Percentiles rank a stretch among this genome's conserved stretches.
phyloP scores from a whole-genome alignment of 1,140 invertebrate genomes.

The Heliconius hermathena region DNA sequence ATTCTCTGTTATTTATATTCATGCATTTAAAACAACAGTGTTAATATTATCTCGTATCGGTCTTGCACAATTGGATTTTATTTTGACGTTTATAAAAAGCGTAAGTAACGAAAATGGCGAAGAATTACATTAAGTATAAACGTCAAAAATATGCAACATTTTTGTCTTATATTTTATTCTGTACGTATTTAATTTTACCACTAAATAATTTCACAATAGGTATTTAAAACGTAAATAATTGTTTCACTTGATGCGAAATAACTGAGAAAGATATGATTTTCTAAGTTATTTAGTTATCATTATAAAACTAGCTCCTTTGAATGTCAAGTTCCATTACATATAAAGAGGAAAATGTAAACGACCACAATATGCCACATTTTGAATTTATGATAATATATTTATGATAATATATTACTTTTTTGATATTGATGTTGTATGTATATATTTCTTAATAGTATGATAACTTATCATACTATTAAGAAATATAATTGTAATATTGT shows the following conservation, averaged over 20 bases:
- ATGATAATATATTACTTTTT: background rate
- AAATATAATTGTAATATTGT: no score
- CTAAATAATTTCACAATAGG: background rate
- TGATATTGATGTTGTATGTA: no score
- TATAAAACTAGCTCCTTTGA: background rate
- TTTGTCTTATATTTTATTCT: background rate
- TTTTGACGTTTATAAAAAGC: background rate
- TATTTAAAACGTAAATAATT: background rate
- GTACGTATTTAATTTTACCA: background rate
- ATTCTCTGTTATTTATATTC: conserved; percentile 7
- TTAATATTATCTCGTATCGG: background rate
- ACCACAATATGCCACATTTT: background rate
- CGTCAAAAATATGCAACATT: conserved; percentile 37
- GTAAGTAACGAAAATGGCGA: conserved; percentile 62
- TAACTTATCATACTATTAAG: no score
- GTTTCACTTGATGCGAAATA: background rate
- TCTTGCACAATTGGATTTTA: background rate
- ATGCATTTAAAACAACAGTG: background rate
- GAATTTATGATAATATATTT: background rate
- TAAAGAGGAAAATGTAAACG: background rate
- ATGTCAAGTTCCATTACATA: background rate
- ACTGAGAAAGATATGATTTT: no score
- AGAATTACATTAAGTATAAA: conserved; percentile 41
- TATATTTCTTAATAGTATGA: no score
- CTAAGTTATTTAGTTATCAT: background rate